Evolutionary conservation across 2,888 invertebrate species (phyloP).

Genomic region (Drosophila putrida): DNA sequence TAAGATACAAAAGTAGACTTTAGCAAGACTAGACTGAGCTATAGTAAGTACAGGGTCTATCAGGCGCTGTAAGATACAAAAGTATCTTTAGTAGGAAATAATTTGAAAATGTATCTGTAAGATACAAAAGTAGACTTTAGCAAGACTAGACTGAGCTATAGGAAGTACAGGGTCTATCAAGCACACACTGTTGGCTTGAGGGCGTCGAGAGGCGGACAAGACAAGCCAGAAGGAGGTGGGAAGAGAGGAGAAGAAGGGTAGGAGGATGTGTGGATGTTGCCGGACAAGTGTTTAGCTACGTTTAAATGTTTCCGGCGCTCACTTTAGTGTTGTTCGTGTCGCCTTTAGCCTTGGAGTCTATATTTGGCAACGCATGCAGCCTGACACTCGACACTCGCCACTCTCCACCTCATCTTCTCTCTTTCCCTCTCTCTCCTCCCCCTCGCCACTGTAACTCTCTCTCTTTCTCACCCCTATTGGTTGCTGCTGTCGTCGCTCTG

Average conservation of each 20-base stretch:
- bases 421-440: not conserved
- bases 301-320: slow-evolving; percentile 80
- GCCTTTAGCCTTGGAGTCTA: slow-evolving; percentile 79
- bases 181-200: slow-evolving; percentile 23
- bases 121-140: too few relatives aligned
- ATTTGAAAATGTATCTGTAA: too few relatives aligned
- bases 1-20: too few relatives aligned
- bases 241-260: not conserved
- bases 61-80: too few relatives aligned
- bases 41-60: too few relatives aligned
- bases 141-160: too few relatives aligned
- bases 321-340: slow-evolving; percentile 71
- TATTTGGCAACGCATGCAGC: slow-evolving; percentile 80
- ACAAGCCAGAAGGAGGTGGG: not conserved
- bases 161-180: not conserved
- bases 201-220: slow-evolving; percentile 2
- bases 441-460: not conserved
- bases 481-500: slow-evolving; percentile 49
- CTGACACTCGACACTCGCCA: too few relatives aligned
- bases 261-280: slow-evolving; percentile 9
- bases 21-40: too few relatives aligned
- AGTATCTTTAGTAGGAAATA: too few relatives aligned
- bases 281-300: slow-evolving; percentile 79
- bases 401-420: slow-evolving; percentile 1
- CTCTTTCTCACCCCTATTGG: not conserved